Conservation (phyloP, 2,888 invertebrate species). For the Yponomeuta sedellus region DNA sequence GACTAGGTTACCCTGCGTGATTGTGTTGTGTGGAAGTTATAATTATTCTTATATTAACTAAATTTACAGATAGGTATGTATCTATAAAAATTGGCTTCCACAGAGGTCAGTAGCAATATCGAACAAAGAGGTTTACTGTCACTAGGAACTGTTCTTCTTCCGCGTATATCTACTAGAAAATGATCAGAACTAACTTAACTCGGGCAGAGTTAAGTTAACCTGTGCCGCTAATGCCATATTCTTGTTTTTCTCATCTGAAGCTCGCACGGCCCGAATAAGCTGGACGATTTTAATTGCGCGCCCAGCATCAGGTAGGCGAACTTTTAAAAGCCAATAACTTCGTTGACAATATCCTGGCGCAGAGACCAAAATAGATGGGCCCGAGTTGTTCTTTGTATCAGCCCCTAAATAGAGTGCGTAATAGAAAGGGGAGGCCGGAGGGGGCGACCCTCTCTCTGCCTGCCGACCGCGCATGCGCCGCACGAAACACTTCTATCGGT, state of each 20-base stretch:
- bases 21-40: no score
- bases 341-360: constrained; percentile 50
- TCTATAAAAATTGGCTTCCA: no score
- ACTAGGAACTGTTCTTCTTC: no score
- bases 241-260: background rate
- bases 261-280: background rate
- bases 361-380: constrained; percentile 70
- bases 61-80: no score
- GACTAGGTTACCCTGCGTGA: no score
- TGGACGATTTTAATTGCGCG: background rate
- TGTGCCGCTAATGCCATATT: no score
- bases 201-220: no score
- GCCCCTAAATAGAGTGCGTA: constrained; percentile 74
- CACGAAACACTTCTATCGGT: constrained; percentile 56
- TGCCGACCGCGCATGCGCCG: constrained; percentile 55
- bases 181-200: no score
- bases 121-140: no score
- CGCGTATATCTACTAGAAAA: no score
- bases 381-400: constrained; percentile 66
- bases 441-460: constrained; percentile 47
- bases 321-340: background rate
- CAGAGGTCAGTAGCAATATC: no score
- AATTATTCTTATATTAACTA: no score
- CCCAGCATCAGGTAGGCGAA: background rate
- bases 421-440: constrained; percentile 66